Base-by-base conservation (phyloP, 53 echinoderm and acorn worm genomes). In the Paelopatides confundens region DNA sequence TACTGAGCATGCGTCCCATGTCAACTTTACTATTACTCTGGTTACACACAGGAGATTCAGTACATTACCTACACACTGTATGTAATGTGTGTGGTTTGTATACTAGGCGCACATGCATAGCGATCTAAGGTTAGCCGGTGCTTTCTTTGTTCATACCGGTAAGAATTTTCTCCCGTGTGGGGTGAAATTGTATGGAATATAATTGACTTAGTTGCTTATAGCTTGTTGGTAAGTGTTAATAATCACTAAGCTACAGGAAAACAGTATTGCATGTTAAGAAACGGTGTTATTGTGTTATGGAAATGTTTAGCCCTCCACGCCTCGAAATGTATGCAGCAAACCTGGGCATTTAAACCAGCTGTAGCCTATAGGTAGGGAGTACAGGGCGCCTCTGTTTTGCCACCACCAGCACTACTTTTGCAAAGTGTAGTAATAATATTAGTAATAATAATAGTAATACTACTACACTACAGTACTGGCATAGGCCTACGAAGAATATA, bases 301-400 rank as follows among this genome's bases (percentile, higher is more conserved):
- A 27, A 74, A 43, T 74, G 39, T 36, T 40, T 26, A 43, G 26
- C 46, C 43, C 46, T 74, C 74, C 74, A 74, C 74, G 74, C 74
- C 74, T 74, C 46, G 27, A 74, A 74, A 74, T 74, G 74, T 74
- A 74, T 74, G 74, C 74, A 74, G 23, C 74, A 29, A 74, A 39
- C 74, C 74, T 46, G 74, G 74, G 74, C 47, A 74, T 74, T 74
- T 74, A 74, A 74, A 43, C 74, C 47, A 74, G 74, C 74, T 74
- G 74, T 21, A 40, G 27, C n/a, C 21, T n/a, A n/a, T 43, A 43
- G 43, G 43, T 12, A 43, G 43, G 8, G 43, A 58, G n/a, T 23
- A 58, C n/a, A 58, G 58, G 58, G 58, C 24, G 58, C 58, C 58
- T 58, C 58, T 58, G 24, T 58, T 58, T 58, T n/a, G 21, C 58